phyloP scores from a whole-genome alignment of 2,888 invertebrate genomes.

The Eueremaeus valkanovi region DNA sequence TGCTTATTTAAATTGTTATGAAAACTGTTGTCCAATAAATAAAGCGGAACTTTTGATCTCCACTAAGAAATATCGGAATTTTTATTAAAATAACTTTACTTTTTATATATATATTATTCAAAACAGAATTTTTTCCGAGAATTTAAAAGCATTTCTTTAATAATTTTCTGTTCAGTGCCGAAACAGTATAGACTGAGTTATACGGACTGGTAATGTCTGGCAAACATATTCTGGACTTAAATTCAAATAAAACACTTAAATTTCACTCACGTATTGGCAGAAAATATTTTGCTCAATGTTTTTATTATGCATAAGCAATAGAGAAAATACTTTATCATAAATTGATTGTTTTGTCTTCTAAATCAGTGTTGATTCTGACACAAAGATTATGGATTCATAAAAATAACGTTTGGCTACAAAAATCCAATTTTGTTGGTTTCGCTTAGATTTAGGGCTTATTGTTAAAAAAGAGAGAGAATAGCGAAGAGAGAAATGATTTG shows the following conservation, averaged over 20 bases:
- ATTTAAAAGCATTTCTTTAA: neutral
- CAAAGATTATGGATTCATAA: constrained; percentile 26
- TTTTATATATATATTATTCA: neutral
- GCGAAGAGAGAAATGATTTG: constrained; percentile 7
- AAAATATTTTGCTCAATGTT: constrained; percentile 27
- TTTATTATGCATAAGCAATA: constrained; percentile 32
- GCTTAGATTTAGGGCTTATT: constrained; percentile 30
- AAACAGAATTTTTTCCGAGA: neutral
- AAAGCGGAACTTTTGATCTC: constrained; percentile 13
- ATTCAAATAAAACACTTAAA: constrained; percentile 26
- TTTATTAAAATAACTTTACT: neutral
- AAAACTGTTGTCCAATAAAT: constrained; percentile 7
- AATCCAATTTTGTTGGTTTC: constrained; percentile 35
- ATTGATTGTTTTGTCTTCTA: constrained; percentile 36
- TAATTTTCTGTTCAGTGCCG: constrained; percentile 9
- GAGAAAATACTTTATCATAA: constrained; percentile 25
- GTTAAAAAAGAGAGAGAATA: neutral
- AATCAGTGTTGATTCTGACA: constrained; percentile 30
- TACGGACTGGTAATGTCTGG: neutral
- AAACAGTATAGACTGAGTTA: constrained; percentile 7
- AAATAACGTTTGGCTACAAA: constrained; percentile 26
- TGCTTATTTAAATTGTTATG: neutral
- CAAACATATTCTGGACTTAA: neutral
- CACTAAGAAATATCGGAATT: neutral
- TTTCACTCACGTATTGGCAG: constrained; percentile 22